phyloP scores from a whole-genome alignment of 53 echinoderm and acorn worm species.

The Paracentrotus lividus region DNA sequence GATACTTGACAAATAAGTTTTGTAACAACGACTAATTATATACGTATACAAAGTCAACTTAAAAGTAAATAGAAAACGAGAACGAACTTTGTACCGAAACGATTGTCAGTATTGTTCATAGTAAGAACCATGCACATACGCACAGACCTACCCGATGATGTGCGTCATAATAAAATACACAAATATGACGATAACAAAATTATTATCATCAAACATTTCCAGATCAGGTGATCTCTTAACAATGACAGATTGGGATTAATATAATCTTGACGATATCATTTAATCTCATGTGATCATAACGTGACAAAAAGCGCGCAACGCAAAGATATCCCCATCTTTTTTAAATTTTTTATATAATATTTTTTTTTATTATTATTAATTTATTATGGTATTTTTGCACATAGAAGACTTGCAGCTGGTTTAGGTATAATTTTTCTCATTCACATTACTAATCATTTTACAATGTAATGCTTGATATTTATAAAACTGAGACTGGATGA shows the following conservation, averaged over 20 bases:
- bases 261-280: background rate
- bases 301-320: background rate
- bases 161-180: slow-evolving; percentile 1
- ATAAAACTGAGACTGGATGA: too few species aligned
- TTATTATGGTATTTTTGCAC: too few species aligned
- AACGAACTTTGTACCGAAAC: slow-evolving; percentile 19
- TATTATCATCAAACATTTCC: background rate
- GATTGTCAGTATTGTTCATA: background rate
- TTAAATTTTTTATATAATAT: too few species aligned
- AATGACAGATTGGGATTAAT: background rate
- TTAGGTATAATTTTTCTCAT: too few species aligned
- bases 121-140: background rate
- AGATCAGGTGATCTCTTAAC: background rate
- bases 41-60: background rate
- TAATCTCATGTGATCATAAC: background rate
- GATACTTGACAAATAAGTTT: background rate
- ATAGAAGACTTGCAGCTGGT: too few species aligned
- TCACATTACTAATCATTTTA: too few species aligned
- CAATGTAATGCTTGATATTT: too few species aligned
- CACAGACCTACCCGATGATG: background rate
- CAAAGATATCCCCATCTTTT: background rate
- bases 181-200: background rate
- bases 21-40: background rate
- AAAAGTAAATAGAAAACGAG: background rate
- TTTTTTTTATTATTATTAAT: too few species aligned